A percentile compares a stretch with the other conserved stretches of the same genome.
phyloP scores from a whole-genome alignment of 2,113 vertebrate species.

The Oenanthe melanoleuca region DNA sequence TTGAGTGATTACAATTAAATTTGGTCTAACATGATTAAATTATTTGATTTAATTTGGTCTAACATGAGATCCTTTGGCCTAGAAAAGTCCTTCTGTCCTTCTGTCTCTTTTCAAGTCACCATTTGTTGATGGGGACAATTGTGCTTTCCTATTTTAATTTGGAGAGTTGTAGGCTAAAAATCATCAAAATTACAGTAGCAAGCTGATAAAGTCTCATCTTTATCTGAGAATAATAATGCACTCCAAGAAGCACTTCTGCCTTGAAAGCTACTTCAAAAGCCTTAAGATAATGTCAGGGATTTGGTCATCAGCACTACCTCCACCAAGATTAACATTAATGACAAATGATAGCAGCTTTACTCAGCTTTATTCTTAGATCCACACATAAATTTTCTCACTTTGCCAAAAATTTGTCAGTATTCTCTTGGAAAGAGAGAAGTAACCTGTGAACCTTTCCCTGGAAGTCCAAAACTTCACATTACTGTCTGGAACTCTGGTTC shows the following conservation, averaged over 20 bases:
- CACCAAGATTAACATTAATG: background rate
- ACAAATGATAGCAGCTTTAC: background rate
- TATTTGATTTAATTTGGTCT: background rate
- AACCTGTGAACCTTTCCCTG: background rate
- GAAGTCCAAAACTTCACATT: background rate
- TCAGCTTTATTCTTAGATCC: background rate
- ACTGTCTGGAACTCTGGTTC: background rate
- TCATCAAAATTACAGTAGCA: background rate
- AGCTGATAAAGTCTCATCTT: background rate
- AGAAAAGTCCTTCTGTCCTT: background rate
- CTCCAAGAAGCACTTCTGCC: background rate
- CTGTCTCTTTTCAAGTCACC: background rate
- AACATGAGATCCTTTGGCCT: background rate
- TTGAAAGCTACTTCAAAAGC: background rate
- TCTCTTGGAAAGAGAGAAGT: background rate
- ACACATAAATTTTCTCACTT: background rate
- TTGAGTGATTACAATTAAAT: background rate
- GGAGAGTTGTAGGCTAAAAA: background rate
- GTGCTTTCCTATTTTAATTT: background rate
- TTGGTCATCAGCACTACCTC: background rate
- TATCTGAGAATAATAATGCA: background rate
- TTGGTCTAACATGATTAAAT: background rate
- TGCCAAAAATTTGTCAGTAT: background rate
- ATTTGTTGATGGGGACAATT: background rate
- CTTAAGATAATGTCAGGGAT: background rate